Evolutionary conservation across 2,797 vertebrate species (phyloP), one percentile per base, ranked within the genome.

Genomic region (Salarias fasciatus): DNA sequence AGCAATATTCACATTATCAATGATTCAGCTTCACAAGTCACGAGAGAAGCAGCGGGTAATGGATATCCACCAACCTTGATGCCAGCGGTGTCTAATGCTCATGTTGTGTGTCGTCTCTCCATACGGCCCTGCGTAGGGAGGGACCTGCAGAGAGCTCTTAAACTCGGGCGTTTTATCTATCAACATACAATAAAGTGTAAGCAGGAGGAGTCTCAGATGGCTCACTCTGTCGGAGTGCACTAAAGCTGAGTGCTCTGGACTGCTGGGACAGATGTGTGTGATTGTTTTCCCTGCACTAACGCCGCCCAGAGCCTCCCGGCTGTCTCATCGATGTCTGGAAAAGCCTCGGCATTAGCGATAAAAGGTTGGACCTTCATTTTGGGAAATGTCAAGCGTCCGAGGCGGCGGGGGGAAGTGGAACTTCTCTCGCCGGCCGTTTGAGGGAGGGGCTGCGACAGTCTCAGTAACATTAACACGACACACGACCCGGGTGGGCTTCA

Each of bases 231-330:
- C 75, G 58, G 77, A 64, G 73, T 61, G 73, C 65, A 55, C 31
- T 74, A 58, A 63, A 36, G 46, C 63, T 48, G 70, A 82, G 63
- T 71, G 77, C 77, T 69, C 45, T 53, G 47, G 58, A 53, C 53
- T 14, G 50, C 53, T 44, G 30, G 61, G 60, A 64, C 77, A 70
- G 57, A 57, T 42, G 62, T 38, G 59, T 68, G 71, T 63, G 50
- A 70, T 82, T 67, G 64, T 79, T 85, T 86, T 82, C 77, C 83
- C 86, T 83, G 83, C 84, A 79, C 76, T 71, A 59, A 82, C 11
- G 36, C 72, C 35, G 54, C 59, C 63, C 70, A 74, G 70, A 75
- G 76, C 75, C 68, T 85, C 70, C 36, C 53, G 14, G 0, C 58
- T 42, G 65, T 57, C 68, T 74, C 68, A 56, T 51, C 38, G 29